These are phyloP conservation scores for Neosilurus hyrtlii DNA, from an alignment of 2,797 vertebrate genomes.

Conservation along the genomic window DNA sequence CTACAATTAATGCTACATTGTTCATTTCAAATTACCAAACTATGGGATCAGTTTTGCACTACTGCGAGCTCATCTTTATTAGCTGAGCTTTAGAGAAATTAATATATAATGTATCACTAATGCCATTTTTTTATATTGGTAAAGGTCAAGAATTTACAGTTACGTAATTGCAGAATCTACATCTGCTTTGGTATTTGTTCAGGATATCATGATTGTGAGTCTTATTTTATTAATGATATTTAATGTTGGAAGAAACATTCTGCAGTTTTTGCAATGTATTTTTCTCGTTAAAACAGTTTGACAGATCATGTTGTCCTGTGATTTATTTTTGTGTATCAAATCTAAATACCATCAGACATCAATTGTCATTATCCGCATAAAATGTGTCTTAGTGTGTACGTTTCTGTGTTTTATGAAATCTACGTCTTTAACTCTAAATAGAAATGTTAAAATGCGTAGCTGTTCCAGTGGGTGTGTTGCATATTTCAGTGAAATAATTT, in stretches of 20 bases:
- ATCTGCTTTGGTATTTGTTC: constrained; percentile 61
- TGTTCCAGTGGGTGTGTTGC: neutral
- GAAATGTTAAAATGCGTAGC: neutral
- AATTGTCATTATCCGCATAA: neutral
- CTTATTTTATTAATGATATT: constrained; percentile 58
- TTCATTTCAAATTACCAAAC: constrained; percentile 62
- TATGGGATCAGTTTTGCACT: constrained; percentile 62
- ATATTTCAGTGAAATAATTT: neutral
- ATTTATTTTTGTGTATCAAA: constrained; percentile 28
- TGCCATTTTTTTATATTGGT: constrained; percentile 51
- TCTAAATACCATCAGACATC: neutral
- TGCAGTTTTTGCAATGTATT: constrained; percentile 56
- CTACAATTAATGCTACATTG: constrained; percentile 55
- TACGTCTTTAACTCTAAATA: neutral
- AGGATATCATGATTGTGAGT: constrained; percentile 46
- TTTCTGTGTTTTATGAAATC: neutral
- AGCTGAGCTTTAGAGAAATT: constrained; percentile 53
- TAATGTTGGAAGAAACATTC: constrained; percentile 54
- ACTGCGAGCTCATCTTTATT: constrained; percentile 41
- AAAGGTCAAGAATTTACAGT: constrained; percentile 42
- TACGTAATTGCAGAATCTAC: constrained; percentile 58
- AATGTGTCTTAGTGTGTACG: neutral
- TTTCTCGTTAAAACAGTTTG: constrained; percentile 62
- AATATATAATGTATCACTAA: constrained; percentile 53
- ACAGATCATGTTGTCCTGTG: constrained; percentile 54